Conservation (phyloP, 2,797 vertebrate genomes). For the Alcedo atthis region DNA sequence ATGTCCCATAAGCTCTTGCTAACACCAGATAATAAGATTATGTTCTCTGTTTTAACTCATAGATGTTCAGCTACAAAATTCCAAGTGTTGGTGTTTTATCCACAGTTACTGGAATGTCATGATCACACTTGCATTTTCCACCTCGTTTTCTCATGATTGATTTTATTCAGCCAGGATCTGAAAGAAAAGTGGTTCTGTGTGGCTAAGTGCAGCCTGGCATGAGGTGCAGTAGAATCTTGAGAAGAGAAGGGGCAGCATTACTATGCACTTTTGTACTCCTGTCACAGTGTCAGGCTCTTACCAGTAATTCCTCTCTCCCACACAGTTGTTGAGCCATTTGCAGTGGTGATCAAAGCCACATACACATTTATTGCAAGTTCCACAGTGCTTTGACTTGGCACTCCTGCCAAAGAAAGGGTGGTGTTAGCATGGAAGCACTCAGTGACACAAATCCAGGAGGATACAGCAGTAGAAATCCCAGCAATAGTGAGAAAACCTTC, state of each 20-base stretch:
- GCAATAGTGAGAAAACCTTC: not conserved
- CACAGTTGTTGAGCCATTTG: constrained; percentile 98
- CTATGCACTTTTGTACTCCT: not conserved
- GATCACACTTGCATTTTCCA: not conserved
- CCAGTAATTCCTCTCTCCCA: constrained; percentile 96
- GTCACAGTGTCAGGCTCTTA: constrained; percentile 69
- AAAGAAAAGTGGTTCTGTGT: not conserved
- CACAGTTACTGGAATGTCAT: not conserved
- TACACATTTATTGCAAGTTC: constrained; percentile 96
- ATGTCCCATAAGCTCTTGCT: not conserved
- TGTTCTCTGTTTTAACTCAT: not conserved
- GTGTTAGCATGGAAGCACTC: not conserved
- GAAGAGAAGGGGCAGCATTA: not conserved
- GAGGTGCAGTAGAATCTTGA: not conserved
- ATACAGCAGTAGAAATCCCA: not conserved
- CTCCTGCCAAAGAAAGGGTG: constrained; percentile 80
- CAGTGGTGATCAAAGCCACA: constrained; percentile 97
- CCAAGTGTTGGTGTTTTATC: not conserved
- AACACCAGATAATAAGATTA: not conserved
- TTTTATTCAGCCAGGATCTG: not conserved
- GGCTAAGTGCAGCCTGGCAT: not conserved
- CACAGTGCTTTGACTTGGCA: constrained; percentile 95
- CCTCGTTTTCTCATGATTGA: not conserved
- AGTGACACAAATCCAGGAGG: not conserved
- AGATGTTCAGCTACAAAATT: not conserved